Evolutionary conservation across 1,140 invertebrate genomes (phyloP).

Genomic region (Asobara japonica): DNA sequence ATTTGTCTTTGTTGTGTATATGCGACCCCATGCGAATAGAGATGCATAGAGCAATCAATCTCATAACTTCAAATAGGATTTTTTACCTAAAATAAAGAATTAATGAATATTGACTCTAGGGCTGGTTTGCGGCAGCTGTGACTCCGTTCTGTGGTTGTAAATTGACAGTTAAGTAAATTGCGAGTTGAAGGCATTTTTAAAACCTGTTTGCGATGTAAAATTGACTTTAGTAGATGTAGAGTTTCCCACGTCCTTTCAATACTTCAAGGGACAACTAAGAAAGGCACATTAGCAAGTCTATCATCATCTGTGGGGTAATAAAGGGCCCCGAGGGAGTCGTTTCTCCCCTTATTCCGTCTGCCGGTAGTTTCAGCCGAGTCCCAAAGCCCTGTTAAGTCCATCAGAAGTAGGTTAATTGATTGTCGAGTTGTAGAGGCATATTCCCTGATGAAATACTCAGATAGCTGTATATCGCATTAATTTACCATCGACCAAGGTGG

Average conservation of each 20-base stretch:
- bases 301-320: slow-evolving; percentile 11
- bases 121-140: too few species aligned
- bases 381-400: slow-evolving; percentile 1
- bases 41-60: too few species aligned
- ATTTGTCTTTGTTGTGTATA: too few species aligned
- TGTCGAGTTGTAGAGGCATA: slow-evolving; percentile 32
- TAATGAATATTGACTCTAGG: too few species aligned
- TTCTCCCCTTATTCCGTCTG: slow-evolving; percentile 18
- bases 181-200: too few species aligned
- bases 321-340: slow-evolving; percentile 20
- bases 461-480: slow-evolving; percentile 49
- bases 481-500: slow-evolving; percentile 36
- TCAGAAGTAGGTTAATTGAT: slow-evolving; percentile 53
- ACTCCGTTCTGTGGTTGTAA: too few species aligned
- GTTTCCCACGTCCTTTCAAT: background rate
- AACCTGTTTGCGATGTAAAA: background rate
- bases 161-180: too few species aligned
- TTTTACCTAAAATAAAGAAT: too few species aligned
- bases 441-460: slow-evolving; percentile 41
- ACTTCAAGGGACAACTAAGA: background rate
- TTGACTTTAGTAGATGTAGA: background rate
- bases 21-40: too few species aligned
- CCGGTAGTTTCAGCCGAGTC: slow-evolving; percentile 19
- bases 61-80: too few species aligned
- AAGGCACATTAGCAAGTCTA: background rate